Percentiles rank a stretch among this genome's conserved stretches.
Evolutionary conservation across 2,888 invertebrate genomes (phyloP).

Genomic region (Chalcis sispes): DNA sequence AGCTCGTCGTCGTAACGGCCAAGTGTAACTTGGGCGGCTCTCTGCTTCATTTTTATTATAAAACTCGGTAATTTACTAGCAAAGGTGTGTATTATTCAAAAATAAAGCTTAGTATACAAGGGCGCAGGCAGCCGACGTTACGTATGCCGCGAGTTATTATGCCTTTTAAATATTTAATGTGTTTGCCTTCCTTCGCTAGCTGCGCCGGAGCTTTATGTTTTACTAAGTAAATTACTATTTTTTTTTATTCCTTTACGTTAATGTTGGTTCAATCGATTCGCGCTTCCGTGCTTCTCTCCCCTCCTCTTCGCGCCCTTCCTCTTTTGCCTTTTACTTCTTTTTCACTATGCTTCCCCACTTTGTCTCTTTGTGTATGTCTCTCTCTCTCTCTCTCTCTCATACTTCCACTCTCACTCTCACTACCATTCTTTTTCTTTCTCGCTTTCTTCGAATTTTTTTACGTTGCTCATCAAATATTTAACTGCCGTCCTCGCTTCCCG

Average conservation of each 20-base stretch:
- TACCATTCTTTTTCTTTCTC: constrained; percentile 37
- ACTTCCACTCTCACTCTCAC: constrained; percentile 54
- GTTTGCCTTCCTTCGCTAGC: constrained; percentile 75
- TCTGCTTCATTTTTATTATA: constrained; percentile 27
- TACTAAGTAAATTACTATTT: constrained; percentile 76
- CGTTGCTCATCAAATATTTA: constrained; percentile 58
- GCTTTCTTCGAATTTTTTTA: constrained; percentile 55
- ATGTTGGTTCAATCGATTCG: constrained; percentile 75
- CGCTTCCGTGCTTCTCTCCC: constrained; percentile 52
- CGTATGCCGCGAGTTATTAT: constrained; percentile 75
- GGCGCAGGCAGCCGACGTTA: constrained; percentile 71
- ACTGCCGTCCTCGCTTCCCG: constrained; percentile 42
- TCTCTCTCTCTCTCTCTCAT: constrained; percentile 53
- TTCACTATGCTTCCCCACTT: constrained; percentile 41
- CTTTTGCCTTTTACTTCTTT: constrained; percentile 51
- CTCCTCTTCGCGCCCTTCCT: constrained; percentile 63
- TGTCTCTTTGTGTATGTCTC: constrained; percentile 44
- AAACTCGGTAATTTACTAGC: constrained; percentile 24
- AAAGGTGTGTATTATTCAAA: constrained; percentile 69
- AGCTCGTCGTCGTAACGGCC: not conserved
- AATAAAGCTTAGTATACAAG: constrained; percentile 70
- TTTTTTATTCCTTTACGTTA: constrained; percentile 68
- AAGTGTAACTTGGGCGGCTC: too few species aligned
- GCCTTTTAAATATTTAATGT: constrained; percentile 76
- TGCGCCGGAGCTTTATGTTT: constrained; percentile 73